A percentile compares a stretch with the other conserved stretches of the same genome.
Evolutionary conservation across 2,113 vertebrate species (phyloP).

Genomic region (Phyllostomus hastatus): DNA sequence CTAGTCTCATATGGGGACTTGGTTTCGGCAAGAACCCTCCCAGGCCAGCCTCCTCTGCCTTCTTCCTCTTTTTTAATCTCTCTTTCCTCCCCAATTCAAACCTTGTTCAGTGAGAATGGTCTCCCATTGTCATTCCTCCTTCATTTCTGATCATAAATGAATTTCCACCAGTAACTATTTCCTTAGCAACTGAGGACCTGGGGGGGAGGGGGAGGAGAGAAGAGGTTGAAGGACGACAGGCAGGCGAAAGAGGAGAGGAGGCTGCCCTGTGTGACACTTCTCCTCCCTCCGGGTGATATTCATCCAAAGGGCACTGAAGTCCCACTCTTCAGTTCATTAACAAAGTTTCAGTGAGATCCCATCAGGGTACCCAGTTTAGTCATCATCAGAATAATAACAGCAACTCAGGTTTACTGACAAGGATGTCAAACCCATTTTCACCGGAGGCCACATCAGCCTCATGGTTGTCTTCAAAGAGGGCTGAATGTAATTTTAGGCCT

Average conservation of each 20-base stretch:
- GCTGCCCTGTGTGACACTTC: not conserved
- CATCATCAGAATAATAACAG: not conserved
- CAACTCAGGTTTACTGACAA: not conserved
- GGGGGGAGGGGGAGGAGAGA: fast-evolving
- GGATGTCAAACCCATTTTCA: too few relatives aligned
- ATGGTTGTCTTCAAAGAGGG: too few relatives aligned
- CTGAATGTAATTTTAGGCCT: too few relatives aligned
- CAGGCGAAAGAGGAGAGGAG: not conserved
- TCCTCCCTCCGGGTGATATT: not conserved
- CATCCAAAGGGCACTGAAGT: not conserved
- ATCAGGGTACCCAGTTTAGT: not conserved
- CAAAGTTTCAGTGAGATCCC: not conserved
- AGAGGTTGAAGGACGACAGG: not conserved
- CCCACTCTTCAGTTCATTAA: not conserved
- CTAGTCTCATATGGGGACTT: not conserved
- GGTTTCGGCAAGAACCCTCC: not conserved
- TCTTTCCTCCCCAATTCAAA: not conserved
- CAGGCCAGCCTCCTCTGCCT: not conserved
- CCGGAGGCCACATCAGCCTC: too few relatives aligned
- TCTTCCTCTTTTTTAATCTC: not conserved
- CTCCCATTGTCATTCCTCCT: not conserved
- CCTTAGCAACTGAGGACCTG: not conserved
- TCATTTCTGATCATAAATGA: not conserved
- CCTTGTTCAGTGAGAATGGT: not conserved
- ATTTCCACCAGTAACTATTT: not conserved